Percentiles rank a stretch among this genome's conserved stretches.
Conservation (phyloP, 2,797 vertebrate species). For the Euthynnus affinis region DNA sequence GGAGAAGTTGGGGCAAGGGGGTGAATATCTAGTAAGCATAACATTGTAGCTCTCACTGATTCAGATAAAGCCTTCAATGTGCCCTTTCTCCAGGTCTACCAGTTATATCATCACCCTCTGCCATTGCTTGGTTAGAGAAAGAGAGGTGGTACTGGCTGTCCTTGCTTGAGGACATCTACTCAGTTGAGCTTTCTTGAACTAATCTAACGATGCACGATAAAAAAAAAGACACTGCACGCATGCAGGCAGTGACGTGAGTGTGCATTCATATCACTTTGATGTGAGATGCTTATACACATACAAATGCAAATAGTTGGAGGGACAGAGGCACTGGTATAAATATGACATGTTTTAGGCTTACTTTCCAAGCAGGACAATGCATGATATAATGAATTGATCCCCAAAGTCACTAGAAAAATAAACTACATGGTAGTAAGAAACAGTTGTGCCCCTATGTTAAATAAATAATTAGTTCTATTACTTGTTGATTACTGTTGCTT, state of each 20-base stretch:
- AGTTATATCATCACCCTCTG: constrained; percentile 51
- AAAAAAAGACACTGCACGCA: constrained; percentile 24
- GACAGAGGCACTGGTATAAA: neutral
- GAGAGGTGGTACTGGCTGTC: constrained; percentile 38
- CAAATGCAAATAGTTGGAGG: constrained; percentile 13
- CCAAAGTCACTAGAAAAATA: too few relatives aligned
- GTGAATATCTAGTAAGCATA: constrained; percentile 73
- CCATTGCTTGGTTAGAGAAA: constrained; percentile 19
- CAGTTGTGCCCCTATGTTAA: too few relatives aligned
- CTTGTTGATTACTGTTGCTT: neutral
- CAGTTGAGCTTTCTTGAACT: constrained; percentile 45
- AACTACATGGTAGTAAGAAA: too few relatives aligned
- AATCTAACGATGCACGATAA: constrained; percentile 29
- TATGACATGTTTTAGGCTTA: neutral
- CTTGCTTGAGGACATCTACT: constrained; percentile 67
- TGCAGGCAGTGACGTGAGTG: constrained; percentile 26
- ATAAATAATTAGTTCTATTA: too few relatives aligned
- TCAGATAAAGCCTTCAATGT: constrained; percentile 21
- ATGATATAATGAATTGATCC: neutral
- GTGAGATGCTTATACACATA: constrained; percentile 14
- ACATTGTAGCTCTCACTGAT: constrained; percentile 45
- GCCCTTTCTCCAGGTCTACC: constrained; percentile 36
- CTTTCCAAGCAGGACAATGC: neutral
- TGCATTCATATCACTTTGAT: constrained; percentile 21
- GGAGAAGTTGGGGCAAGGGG: constrained; percentile 25